These are phyloP conservation scores for Boloria selene DNA, from an alignment of 2,888 invertebrate species.

Conservation along the genomic window DNA sequence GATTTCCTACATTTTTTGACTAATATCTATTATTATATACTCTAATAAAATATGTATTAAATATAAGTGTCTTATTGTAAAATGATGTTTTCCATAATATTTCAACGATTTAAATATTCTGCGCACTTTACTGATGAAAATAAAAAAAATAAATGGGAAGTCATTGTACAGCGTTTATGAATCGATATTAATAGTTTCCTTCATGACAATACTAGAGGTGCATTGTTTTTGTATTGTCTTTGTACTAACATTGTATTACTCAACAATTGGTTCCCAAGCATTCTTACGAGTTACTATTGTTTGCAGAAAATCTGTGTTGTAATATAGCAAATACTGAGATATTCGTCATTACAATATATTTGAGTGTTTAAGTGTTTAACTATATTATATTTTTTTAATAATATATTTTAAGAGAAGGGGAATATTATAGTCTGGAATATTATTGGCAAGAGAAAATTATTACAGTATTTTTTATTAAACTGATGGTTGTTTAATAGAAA, in stretches of 20 bases:
- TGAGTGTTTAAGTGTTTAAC: background rate
- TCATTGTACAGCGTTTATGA: constrained; percentile 6
- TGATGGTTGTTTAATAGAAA: no score
- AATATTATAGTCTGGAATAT: no score
- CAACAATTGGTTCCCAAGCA: constrained; percentile 19
- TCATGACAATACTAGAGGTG: constrained; percentile 8
- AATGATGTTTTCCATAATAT: background rate
- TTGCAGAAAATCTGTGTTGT: constrained; percentile 3
- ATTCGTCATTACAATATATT: background rate
- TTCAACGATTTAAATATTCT: background rate
- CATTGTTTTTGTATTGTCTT: constrained; percentile 13
- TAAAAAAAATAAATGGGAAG: constrained; percentile 9
- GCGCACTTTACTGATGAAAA: constrained; percentile 10
- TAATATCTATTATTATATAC: no score
- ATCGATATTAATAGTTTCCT: constrained; percentile 15
- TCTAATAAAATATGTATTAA: background rate
- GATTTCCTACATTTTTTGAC: no score
- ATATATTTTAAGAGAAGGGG: no score
- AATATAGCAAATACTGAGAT: constrained; percentile 1
- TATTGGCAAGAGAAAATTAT: no score
- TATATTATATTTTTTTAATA: no score
- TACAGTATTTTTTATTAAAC: no score
- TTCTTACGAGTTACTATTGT: constrained; percentile 13
- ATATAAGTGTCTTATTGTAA: background rate
- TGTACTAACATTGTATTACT: constrained; percentile 5